Evolutionary conservation across 1,140 invertebrate genomes (phyloP), one percentile per base, ranked within the genome.

Genomic region (Augochlora pura): DNA sequence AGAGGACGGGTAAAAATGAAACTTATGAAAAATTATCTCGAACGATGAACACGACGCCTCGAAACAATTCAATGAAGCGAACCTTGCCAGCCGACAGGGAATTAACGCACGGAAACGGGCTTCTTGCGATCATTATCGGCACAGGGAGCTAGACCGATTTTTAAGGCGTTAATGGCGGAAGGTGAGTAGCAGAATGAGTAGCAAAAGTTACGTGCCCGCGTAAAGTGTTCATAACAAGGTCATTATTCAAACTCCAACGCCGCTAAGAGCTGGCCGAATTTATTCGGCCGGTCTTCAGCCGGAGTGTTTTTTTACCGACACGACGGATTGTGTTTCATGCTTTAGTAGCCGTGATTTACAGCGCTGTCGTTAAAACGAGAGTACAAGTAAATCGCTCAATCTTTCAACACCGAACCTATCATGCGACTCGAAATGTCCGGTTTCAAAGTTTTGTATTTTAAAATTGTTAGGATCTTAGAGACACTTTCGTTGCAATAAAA

Each of bases 21-120:
- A 85, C 86, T 87, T 38, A 64, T 90, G 88, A 90, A 90, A 90
- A 89, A 90, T 90, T 89, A 89, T 82, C 75, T 69, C 62, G 75
- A 81, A 81, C 77, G 75, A 77, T 81, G 79, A 79, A 82, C 57
- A 86, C 89, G 86, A 90, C 87, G 81, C 83, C 81, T 80, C 81
- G 77, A 83, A 85, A 84, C 85, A 90, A 87, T 89, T 83, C 82
- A 70, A 86, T 82, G 81, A 84, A 87, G 86, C 83, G 57, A 86
- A 84, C 77, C 46, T 87, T 91, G 88, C 81, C 52, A 78, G 84
- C 82, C 71, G 75, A 54, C 78, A 76, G 80, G 78, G 84, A 88
- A 90, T 90, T 88, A 91, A 86, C 88, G 82, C 74, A 68, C 59
- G 71, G 42, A 59, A 77, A 80, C 78, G 65, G 73, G 84, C 82